Percentiles rank a stretch among this genome's conserved stretches.
Conservation (phyloP, 1,140 invertebrate genomes). For the Cylas formicarius region DNA sequence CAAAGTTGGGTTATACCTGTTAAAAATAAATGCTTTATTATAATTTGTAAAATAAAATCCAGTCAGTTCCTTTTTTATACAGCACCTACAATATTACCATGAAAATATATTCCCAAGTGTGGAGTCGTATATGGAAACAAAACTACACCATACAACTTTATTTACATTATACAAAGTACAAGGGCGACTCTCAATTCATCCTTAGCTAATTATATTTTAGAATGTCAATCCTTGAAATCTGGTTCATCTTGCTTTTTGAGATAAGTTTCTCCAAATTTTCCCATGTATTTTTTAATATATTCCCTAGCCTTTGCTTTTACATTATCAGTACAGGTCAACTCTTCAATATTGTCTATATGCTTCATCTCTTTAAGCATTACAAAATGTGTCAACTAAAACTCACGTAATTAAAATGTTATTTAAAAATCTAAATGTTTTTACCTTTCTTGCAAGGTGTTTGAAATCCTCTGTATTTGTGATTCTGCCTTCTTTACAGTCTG, state of each 20-base stretch:
- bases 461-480: slow-evolving; percentile 90
- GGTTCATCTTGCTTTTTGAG: slow-evolving; percentile 44
- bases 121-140: too few species aligned
- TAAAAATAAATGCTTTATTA: too few species aligned
- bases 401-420: slow-evolving; percentile 3
- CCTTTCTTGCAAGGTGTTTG: slow-evolving; percentile 92
- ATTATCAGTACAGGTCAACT: slow-evolving; percentile 83
- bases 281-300: slow-evolving; percentile 95
- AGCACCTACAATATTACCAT: too few species aligned
- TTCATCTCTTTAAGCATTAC: slow-evolving; percentile 95
- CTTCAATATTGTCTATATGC: slow-evolving; percentile 81
- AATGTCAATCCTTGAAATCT: slow-evolving; percentile 29
- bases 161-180: too few species aligned
- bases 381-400: slow-evolving; percentile 84
- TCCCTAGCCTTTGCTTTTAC: slow-evolving; percentile 90
- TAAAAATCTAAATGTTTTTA: slow-evolving; percentile 41
- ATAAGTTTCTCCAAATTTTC: slow-evolving; percentile 75
- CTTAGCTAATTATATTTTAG: too few species aligned
- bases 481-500: slow-evolving; percentile 73
- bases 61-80: too few species aligned
- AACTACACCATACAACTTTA: too few species aligned
- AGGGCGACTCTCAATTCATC: too few species aligned
- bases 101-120: too few species aligned
- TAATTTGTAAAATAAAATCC: too few species aligned
- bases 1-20: too few species aligned